Evolutionary conservation across 2,113 vertebrate species (phyloP), one percentile per base, ranked within the genome.

Genomic region (Corynorhinus townsendii): DNA sequence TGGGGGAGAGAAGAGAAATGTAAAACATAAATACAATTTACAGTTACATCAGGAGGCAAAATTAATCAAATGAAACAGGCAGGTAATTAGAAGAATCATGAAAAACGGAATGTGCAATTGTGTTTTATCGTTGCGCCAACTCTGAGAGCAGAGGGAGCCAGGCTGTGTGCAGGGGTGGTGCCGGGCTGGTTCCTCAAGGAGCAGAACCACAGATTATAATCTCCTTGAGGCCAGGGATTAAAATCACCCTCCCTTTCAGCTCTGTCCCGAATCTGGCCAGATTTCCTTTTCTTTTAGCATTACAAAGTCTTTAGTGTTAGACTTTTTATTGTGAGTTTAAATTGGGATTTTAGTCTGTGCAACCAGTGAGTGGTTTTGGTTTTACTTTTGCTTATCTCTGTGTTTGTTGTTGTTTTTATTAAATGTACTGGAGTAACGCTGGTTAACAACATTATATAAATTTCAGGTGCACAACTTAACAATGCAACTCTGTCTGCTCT

Each of bases 101-200:
- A n/a, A 5, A 43, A 16, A 33, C 64, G 1, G 22, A 40, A 11
- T 7, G 11, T 64, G 45, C 5, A 26, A 3, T 2, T 73, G 66
- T 7, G 38, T 35, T 28, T 22, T 17, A 6, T 4, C 0, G 26
- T 1, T 10, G 20, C 0, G 54, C 19, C 0, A 3, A 40, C 84
- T 17, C 3, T 11, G 16, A 56, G 38, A 4, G 35, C 14, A 24
- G 9, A 73, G 19, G 28, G 40, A 43, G 14, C 8, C 2, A 4
- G 7, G 30, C 35, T 54, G 19, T 0, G 12, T 4, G 33, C 7
- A 35, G 38, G 64, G 12, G 9, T 12, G 20, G 24, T 0, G 0
- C 43, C 4, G 1, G 33, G 11, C 19, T 0, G 28, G 35, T 26
- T 33, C 26, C 24, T 9, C 2, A 0, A 35, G 49, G 24, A 52